These are phyloP conservation scores for Spongilla lacustris DNA, from an alignment of 37 sponge, comb jelly and placozoan species.

Conservation along the genomic window DNA sequence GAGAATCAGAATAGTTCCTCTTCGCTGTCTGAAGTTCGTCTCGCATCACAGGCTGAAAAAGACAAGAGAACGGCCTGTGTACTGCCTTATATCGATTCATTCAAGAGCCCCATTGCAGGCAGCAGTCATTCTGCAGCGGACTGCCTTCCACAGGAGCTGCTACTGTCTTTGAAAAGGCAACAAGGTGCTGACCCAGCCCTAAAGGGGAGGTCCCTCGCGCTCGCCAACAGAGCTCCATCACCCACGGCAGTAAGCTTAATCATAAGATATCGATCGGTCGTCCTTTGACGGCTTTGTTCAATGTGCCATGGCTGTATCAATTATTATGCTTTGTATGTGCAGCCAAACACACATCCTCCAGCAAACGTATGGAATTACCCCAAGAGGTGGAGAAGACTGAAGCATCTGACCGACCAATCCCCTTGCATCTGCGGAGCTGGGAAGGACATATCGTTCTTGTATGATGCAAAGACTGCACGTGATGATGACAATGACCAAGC, in stretches of 20 bases:
- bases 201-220: neutral
- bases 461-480: neutral
- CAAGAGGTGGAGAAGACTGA: constrained; percentile 64
- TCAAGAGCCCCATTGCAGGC: neutral
- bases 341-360: constrained; percentile 39
- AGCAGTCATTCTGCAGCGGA: constrained; percentile 3
- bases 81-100: constrained; percentile 27
- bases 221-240: neutral
- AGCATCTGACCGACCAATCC: constrained; percentile 84
- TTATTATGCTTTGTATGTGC: neutral
- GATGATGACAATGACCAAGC: neutral
- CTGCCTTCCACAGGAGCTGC: constrained; percentile 57
- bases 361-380: constrained; percentile 89
- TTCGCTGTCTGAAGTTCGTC: neutral
- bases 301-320: too few species aligned
- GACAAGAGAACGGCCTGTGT: constrained; percentile 6
- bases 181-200: neutral
- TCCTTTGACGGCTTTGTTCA: too few species aligned
- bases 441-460: constrained; percentile 50
- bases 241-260: neutral
- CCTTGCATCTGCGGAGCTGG: constrained; percentile 97
- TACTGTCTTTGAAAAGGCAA: constrained; percentile 41
- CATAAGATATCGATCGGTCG: neutral
- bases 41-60: neutral
- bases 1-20: neutral